Percentiles rank a stretch among this genome's conserved stretches.
Evolutionary conservation across 2,797 vertebrate genomes (phyloP).

Genomic region (Protonibea diacanthus): DNA sequence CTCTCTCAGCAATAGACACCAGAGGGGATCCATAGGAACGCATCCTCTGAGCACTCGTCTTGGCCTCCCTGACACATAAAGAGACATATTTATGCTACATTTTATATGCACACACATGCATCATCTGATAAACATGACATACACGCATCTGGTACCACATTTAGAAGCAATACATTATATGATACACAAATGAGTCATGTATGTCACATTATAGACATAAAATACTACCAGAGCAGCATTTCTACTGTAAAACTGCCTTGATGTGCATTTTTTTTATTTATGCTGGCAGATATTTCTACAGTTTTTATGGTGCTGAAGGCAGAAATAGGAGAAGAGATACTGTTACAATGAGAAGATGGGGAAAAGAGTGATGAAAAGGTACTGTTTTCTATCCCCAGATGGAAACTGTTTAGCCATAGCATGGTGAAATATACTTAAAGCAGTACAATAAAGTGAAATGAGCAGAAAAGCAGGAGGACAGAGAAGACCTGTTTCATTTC

Average conservation of each 20-base stretch:
- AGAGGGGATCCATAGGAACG: conserved; percentile 63
- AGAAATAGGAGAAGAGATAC: neutral
- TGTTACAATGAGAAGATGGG: neutral
- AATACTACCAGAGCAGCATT: conserved; percentile 4
- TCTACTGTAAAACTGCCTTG: neutral
- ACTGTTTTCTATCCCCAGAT: neutral
- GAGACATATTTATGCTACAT: conserved; percentile 42
- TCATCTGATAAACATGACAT: conserved; percentile 35
- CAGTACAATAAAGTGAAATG: neutral
- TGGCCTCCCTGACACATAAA: conserved; percentile 69
- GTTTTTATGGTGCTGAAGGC: neutral
- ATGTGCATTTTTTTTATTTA: conserved; percentile 2
- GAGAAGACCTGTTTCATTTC: conserved; percentile 24
- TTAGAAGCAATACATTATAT: conserved; percentile 11
- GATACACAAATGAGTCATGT: conserved; percentile 31
- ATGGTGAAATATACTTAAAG: neutral
- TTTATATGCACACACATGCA: conserved; percentile 10
- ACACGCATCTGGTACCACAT: conserved; percentile 17
- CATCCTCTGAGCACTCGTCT: conserved; percentile 44
- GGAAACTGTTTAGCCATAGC: conserved; percentile 3
- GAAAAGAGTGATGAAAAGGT: neutral
- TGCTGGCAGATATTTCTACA: neutral
- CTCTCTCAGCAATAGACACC: conserved; percentile 83
- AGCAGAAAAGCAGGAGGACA: conserved; percentile 4
- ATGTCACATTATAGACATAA: conserved; percentile 17